Base-by-base conservation (phyloP, 2,113 vertebrate species). In the Coregonus clupeaformis region DNA sequence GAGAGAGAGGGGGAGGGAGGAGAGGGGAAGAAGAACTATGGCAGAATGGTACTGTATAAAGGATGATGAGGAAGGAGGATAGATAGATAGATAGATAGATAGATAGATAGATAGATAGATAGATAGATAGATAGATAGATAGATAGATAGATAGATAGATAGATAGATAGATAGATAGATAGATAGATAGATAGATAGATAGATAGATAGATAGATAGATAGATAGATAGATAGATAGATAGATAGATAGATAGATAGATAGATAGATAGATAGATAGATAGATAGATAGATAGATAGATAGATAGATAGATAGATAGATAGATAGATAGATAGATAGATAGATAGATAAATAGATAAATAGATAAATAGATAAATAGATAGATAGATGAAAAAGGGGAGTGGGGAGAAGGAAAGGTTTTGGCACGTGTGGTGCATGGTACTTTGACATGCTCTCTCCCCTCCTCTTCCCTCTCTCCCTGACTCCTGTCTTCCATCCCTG, bases 371-470 rank as follows among this genome's bases (percentile, higher is more conserved):
- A 68, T 12, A 6, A 11, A 29, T 6, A 66, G 30, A 68, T 2
- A 42, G 14, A 13, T 14, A 66, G 22, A 66, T 7, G 29, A 16
- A 32, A 13, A 66, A n/a, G n/a, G 16, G 59, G 32, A 6, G 18
- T 12, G 20, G 3, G 29, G n/a, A n/a, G n/a, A n/a, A 30, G 12
- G 64, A 9, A 66, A 32, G 14, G 64, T 29, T 12, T 27, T 20
- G n/a, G 6, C 6, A 64, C 3, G 4, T 27, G 66, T 20, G 66
- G 30, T 16, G 18, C 7, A n/a, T 32, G 65, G 29, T 13, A 59
- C 52, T 22, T 75, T 79, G 77, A 25, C 3, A 63, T 4, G 73
- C 73, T 42, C 27, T 57, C 32, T 68, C 60, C 12, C 27, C 42
- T 18, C 25, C 25, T 24, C n/a, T 27, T 24, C 65, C 69, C 36